Percentiles rank a stretch among this genome's conserved stretches.
Evolutionary conservation across 1,140 invertebrate genomes (phyloP).

Genomic region (Pteromalus puparum): DNA sequence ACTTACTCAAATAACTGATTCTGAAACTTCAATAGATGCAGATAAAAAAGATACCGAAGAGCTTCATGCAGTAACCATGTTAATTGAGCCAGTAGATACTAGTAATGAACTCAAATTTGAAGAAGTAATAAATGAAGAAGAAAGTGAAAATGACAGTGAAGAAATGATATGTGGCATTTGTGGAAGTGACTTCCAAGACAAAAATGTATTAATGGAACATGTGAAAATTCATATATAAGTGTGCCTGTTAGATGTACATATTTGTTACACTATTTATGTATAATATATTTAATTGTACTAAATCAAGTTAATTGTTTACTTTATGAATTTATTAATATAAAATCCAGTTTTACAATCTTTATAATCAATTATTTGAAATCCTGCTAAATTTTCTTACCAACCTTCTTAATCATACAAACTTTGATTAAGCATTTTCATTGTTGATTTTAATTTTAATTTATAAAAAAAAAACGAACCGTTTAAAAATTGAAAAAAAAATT

Average conservation of each 20-base stretch:
- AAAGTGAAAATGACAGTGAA: conserved; percentile 60
- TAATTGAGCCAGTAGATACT: conserved; percentile 20
- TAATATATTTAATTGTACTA: conserved; percentile 4
- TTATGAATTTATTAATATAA: conserved; percentile 2
- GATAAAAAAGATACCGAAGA: background rate
- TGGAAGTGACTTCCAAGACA: conserved; percentile 69
- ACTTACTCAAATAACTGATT: conserved; percentile 58
- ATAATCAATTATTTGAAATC: background rate
- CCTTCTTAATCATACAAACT: background rate
- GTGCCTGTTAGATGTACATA: conserved; percentile 7
- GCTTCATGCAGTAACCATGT: background rate
- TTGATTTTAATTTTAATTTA: no score
- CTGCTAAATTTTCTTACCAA: background rate
- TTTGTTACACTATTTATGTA: conserved; percentile 15
- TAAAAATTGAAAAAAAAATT: no score
- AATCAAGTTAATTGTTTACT: background rate
- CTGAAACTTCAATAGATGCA: conserved; percentile 26
- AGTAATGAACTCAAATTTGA: background rate
- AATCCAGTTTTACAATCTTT: background rate
- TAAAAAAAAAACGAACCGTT: no score
- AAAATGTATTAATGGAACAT: conserved; percentile 70
- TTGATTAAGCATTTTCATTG: background rate
- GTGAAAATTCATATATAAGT: conserved; percentile 72
- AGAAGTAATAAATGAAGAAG: conserved; percentile 46
- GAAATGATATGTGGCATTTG: conserved; percentile 69